These are phyloP conservation scores for Diachrysia chrysitis DNA, from an alignment of 2,888 invertebrate genomes.

Conservation along the genomic window DNA sequence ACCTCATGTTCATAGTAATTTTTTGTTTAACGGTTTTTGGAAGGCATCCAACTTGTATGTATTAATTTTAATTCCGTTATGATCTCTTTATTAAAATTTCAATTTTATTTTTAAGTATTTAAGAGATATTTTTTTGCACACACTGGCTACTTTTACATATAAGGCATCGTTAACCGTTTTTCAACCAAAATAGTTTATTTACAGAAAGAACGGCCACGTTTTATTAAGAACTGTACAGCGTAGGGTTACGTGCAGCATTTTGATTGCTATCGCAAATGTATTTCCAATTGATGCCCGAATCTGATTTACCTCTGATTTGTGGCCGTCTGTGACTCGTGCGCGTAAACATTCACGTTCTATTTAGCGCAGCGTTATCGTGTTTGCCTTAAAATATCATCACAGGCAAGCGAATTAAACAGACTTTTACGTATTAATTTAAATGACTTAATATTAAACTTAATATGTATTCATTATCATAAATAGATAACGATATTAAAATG, in stretches of 20 bases:
- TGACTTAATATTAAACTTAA: background rate
- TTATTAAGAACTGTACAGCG: constrained; percentile 6
- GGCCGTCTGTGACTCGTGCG: constrained; percentile 51
- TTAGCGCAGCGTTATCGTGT: constrained; percentile 21
- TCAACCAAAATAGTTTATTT: background rate
- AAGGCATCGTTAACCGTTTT: background rate
- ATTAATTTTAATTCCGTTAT: constrained; percentile 34
- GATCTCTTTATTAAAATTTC: constrained; percentile 16
- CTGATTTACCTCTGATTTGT: constrained; percentile 68
- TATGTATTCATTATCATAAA: no score
- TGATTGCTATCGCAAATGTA: constrained; percentile 69
- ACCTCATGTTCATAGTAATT: constrained; percentile 49
- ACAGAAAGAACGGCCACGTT: background rate
- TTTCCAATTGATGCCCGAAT: constrained; percentile 62
- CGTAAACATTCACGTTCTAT: constrained; percentile 55
- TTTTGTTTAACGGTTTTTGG: constrained; percentile 49
- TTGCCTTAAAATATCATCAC: constrained; percentile 21
- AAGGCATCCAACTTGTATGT: constrained; percentile 48
- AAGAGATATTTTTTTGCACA: constrained; percentile 1
- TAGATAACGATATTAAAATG: no score
- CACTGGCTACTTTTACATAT: background rate
- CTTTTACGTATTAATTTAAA: background rate
- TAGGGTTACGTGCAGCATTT: constrained; percentile 47
- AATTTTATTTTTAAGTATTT: constrained; percentile 9
- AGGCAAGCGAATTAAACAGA: background rate